A percentile compares a stretch with the other conserved stretches of the same genome.
Evolutionary conservation across 2,888 invertebrate genomes (phyloP).

Genomic region (Omphaloscelis lunosa): DNA sequence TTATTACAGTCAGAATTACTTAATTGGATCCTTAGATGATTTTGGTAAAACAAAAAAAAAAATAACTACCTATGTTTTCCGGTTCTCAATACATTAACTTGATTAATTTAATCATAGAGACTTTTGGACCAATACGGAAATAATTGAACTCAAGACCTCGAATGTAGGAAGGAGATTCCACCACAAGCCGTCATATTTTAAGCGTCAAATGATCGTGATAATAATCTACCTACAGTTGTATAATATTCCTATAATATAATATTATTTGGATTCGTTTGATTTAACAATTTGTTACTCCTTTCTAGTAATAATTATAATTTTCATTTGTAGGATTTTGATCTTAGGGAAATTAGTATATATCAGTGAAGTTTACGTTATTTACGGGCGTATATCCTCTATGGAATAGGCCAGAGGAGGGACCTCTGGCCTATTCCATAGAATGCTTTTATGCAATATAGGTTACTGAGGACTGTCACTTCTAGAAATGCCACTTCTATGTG

Average conservation of each 20-base stretch:
- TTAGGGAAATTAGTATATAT: neutral
- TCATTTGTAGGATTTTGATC: neutral
- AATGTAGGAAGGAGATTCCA: constrained; percentile 22
- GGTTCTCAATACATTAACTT: neutral
- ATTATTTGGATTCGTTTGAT: neutral
- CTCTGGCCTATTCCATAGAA: neutral
- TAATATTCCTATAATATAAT: neutral
- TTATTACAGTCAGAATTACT: neutral
- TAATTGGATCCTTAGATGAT: neutral
- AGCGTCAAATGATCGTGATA: neutral
- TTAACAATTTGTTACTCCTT: neutral
- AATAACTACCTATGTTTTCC: too few species aligned
- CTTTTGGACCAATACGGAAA: constrained; percentile 37
- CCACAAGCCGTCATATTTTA: neutral
- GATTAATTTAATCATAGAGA: constrained; percentile 3
- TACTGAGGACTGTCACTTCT: constrained; percentile 18
- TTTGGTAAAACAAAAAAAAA: too few species aligned
- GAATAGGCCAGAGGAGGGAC: too few species aligned
- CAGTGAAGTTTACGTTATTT: neutral
- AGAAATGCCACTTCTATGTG: constrained; percentile 2
- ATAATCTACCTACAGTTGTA: neutral
- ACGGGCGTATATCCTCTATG: too few species aligned
- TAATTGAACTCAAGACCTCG: constrained; percentile 8
- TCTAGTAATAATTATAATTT: neutral
- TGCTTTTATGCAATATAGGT: neutral